Evolutionary conservation across 2,888 invertebrate species (phyloP).

Genomic region (Apodemia duryi): DNA sequence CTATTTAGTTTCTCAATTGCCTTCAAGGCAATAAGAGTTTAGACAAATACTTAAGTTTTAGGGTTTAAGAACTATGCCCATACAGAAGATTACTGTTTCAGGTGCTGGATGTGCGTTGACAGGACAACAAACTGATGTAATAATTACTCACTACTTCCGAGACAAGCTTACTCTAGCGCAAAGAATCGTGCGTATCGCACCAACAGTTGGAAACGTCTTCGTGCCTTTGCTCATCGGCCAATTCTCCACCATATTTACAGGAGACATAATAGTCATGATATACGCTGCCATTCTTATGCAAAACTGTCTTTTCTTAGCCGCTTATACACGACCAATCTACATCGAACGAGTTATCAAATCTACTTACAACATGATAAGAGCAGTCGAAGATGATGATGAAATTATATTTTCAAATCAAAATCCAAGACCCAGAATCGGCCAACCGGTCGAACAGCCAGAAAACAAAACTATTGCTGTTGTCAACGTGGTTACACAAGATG

Average conservation of each 20-base stretch:
- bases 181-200: slow-evolving; percentile 71
- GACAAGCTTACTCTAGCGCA: slow-evolving; percentile 74
- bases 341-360: slow-evolving; percentile 65
- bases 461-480: slow-evolving; percentile 30
- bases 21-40: too few relatives aligned
- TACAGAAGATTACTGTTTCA: slow-evolving; percentile 43
- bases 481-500: slow-evolving; percentile 44
- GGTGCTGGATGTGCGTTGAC: slow-evolving; percentile 79
- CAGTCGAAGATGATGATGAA: slow-evolving; percentile 76
- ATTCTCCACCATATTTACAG: slow-evolving; percentile 61
- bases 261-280: slow-evolving; percentile 70
- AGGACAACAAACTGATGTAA: slow-evolving; percentile 78
- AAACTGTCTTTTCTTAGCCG: slow-evolving; percentile 73
- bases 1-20: too few relatives aligned
- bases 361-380: slow-evolving; percentile 68
- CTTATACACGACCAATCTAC: slow-evolving; percentile 77
- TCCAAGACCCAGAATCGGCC: slow-evolving; percentile 25
- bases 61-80: neutral
- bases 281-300: slow-evolving; percentile 80
- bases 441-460: slow-evolving; percentile 23
- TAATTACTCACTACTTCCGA: slow-evolving; percentile 79
- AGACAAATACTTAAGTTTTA: too few relatives aligned
- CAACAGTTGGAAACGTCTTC: slow-evolving; percentile 74
- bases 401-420: slow-evolving; percentile 75
- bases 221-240: slow-evolving; percentile 73